phyloP scores from a whole-genome alignment of 2,888 invertebrate species.

The Chrysolina americana region DNA sequence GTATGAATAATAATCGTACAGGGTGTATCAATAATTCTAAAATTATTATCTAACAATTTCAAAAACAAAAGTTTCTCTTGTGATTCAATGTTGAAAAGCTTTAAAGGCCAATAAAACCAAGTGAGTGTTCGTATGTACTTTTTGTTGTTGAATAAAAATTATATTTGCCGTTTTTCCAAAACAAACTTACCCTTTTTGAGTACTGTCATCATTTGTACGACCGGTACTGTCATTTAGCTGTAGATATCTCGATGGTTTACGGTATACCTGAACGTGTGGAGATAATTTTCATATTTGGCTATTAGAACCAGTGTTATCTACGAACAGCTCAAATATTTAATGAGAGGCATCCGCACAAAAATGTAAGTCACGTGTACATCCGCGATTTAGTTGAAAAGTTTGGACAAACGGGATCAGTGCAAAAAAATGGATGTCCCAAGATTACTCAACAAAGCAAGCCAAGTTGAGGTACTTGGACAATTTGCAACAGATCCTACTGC shows the following conservation, averaged over 20 bases:
- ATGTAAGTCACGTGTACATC: background rate
- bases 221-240: no score
- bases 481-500: no score
- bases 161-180: background rate
- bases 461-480: background rate
- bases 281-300: no score
- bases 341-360: no score
- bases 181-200: background rate
- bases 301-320: no score
- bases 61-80: background rate
- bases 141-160: background rate
- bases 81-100: background rate
- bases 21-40: background rate
- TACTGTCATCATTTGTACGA: background rate
- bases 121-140: background rate
- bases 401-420: background rate
- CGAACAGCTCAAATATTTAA: no score
- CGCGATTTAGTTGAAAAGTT: background rate
- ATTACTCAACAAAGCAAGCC: background rate
- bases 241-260: no score
- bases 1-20: no score
- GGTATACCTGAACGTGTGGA: no score
- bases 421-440: background rate
- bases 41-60: background rate
- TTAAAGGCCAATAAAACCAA: background rate